Percentiles rank a stretch among this genome's conserved stretches.
phyloP scores from a whole-genome alignment of 37 sponge, comb jelly and placozoan species.

The Axinella damicornis region DNA sequence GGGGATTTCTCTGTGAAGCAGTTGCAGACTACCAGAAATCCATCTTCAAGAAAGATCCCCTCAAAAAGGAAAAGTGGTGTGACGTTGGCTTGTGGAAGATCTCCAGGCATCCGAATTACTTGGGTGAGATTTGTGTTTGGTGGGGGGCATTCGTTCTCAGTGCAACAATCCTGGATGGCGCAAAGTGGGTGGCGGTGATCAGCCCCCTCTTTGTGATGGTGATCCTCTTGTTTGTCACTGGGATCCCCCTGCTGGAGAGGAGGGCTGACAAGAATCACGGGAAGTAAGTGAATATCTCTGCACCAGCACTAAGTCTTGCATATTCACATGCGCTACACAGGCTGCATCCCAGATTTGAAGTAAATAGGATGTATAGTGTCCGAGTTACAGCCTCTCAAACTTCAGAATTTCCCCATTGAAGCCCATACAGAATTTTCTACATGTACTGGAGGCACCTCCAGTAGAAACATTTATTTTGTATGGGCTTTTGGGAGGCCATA shows the following conservation, averaged over 20 bases:
- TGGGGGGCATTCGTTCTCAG: slow-evolving; percentile 52
- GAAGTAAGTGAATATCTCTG: slow-evolving; percentile 16
- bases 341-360: too few relatives aligned
- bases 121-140: slow-evolving; percentile 70
- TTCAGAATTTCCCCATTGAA: too few relatives aligned
- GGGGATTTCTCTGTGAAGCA: slow-evolving; percentile 53
- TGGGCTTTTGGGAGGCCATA: too few relatives aligned
- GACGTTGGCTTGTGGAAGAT: slow-evolving; percentile 60
- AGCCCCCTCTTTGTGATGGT: slow-evolving; percentile 54
- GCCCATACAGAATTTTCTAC: too few relatives aligned
- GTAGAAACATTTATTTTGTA: too few relatives aligned
- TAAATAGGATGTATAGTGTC: too few relatives aligned
- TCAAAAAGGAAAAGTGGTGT: slow-evolving; percentile 60
- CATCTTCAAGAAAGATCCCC: slow-evolving; percentile 51
- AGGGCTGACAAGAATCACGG: slow-evolving; percentile 36
- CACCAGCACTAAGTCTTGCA: too few relatives aligned
- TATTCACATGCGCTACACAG: too few relatives aligned
- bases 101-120: slow-evolving; percentile 77
- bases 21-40: slow-evolving; percentile 60
- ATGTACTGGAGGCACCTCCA: too few relatives aligned
- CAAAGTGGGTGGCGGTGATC: slow-evolving; percentile 38
- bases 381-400: too few relatives aligned
- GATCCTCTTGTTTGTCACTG: slow-evolving; percentile 46
- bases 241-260: slow-evolving; percentile 63
- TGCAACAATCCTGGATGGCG: slow-evolving; percentile 3